Base-by-base conservation (phyloP, 1,140 invertebrate genomes). In the Bombus sylvicola region DNA sequence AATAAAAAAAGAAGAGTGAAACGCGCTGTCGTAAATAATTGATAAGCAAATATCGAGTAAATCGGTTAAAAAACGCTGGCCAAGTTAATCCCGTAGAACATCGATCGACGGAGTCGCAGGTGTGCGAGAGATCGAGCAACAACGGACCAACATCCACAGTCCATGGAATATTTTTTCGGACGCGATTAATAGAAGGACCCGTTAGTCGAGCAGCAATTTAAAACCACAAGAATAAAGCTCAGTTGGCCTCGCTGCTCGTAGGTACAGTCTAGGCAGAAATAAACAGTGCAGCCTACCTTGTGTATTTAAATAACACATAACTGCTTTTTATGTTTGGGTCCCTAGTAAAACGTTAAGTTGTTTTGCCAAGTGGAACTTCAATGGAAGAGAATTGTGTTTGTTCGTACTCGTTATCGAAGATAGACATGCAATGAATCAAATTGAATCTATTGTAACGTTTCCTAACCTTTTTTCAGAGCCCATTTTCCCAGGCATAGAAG, bases 291-390 rank as follows among this genome's bases (percentile, higher is more conserved):
- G 28, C 28, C 59, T n/a, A 22, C 1, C n/a, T 5, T 31, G 72
- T 76, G 34, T 76, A 66, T 83, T 83, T 41, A 76, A 83, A 83
- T 66, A 82, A 82, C 72, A 66, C 59, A 41, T 47, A 82, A 75
- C 72, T 25, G 34, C 59, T 83, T 41, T 57, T 83, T 83, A 83
- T 37, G 41, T 37, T 15, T 66, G n/a, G 22, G 2, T 3, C 53
- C 25, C 1, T 39, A 5, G 57, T 43, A 37, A 72, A 81, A 34
- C 28, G 37, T 74, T 66, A 37, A 75, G 75, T 75, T 75, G 71
- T 64, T 82, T 39, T 64, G 9, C 22, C 81, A 64, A 75, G 39
- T 75, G 57, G 31, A 43, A 73, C 22, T 22, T 43, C 62, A 59
- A 72, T 73, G 80, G 47, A 25, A 62, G 25, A 43, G 15, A 22